Evolutionary conservation across 2,888 invertebrate genomes (phyloP).

Genomic region (Metalampra italica): DNA sequence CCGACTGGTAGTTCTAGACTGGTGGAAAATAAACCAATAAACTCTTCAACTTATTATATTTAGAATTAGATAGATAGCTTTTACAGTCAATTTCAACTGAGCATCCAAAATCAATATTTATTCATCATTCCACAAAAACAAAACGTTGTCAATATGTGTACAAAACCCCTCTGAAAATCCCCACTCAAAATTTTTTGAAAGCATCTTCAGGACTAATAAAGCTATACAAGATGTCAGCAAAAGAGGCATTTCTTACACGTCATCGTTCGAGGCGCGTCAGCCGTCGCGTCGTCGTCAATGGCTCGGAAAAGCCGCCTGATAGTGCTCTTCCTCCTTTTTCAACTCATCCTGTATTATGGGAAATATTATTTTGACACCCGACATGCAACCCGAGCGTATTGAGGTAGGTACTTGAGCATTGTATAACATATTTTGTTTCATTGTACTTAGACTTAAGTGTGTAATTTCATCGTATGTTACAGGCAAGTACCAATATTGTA

Average conservation of each 20-base stretch:
- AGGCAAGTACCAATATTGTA: too few species aligned
- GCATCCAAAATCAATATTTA: too few species aligned
- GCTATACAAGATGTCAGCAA: conserved; percentile 22
- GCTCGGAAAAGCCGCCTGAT: conserved; percentile 41
- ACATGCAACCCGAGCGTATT: conserved; percentile 19
- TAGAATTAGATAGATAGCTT: too few species aligned
- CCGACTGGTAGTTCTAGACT: too few species aligned
- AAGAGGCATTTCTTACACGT: conserved; percentile 33
- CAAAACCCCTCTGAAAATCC: too few species aligned
- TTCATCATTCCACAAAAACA: neutral
- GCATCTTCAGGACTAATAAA: conserved; percentile 26
- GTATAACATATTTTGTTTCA: conserved; percentile 11
- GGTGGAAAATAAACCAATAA: too few species aligned
- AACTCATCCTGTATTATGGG: conserved; percentile 26
- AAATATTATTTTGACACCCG: conserved; percentile 35
- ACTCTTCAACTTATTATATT: too few species aligned
- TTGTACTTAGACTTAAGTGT: too few species aligned
- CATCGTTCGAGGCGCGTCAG: conserved; percentile 27
- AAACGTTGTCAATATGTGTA: neutral
- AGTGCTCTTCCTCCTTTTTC: conserved; percentile 31
- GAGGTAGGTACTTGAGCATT: conserved; percentile 16
- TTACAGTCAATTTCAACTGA: too few species aligned
- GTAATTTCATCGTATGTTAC: too few species aligned
- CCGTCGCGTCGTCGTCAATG: conserved; percentile 28
- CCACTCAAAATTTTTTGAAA: conserved; percentile 7